Evolutionary conservation across 53 echinoderm and acorn worm genomes (phyloP).

Genomic region (Temnopleurus reevesii): DNA sequence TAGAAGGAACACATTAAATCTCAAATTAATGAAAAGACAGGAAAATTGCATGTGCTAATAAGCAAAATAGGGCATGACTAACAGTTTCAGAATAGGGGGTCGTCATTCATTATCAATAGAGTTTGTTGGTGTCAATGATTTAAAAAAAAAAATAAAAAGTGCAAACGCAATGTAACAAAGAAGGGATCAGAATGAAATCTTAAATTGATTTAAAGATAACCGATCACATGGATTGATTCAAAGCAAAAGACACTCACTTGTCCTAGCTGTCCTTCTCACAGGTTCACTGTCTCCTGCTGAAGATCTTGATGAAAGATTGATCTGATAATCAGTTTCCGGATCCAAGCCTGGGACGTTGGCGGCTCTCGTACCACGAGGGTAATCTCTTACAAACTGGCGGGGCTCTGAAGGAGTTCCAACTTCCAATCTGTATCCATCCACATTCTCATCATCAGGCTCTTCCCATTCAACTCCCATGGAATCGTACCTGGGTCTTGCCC

Average conservation of each 20-base stretch:
- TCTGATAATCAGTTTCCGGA: conserved; percentile 38
- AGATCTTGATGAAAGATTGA: conserved; percentile 8
- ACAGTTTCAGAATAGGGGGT: too few species aligned
- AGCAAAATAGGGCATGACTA: too few species aligned
- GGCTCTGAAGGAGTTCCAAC: conserved; percentile 25
- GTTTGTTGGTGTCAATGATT: too few species aligned
- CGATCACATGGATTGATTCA: too few species aligned
- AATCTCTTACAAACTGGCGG: not conserved
- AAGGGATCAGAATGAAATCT: too few species aligned
- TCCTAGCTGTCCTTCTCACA: conserved; percentile 13
- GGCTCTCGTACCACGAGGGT: not conserved
- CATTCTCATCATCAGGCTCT: not conserved
- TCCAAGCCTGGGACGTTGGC: conserved; percentile 5
- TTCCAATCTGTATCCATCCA: conserved; percentile 36
- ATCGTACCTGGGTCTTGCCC: not conserved
- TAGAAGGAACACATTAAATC: too few species aligned
- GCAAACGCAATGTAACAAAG: too few species aligned
- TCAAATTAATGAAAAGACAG: too few species aligned
- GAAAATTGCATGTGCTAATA: too few species aligned
- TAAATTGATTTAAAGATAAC: too few species aligned
- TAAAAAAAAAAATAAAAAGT: too few species aligned
- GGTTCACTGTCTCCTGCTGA: conserved; percentile 26
- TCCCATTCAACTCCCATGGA: conserved; percentile 38
- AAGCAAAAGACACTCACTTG: conserved; percentile 23
- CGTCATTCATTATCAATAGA: too few species aligned